phyloP scores from a whole-genome alignment of 2,797 vertebrate genomes.

The Rhyacichthys aspro region DNA sequence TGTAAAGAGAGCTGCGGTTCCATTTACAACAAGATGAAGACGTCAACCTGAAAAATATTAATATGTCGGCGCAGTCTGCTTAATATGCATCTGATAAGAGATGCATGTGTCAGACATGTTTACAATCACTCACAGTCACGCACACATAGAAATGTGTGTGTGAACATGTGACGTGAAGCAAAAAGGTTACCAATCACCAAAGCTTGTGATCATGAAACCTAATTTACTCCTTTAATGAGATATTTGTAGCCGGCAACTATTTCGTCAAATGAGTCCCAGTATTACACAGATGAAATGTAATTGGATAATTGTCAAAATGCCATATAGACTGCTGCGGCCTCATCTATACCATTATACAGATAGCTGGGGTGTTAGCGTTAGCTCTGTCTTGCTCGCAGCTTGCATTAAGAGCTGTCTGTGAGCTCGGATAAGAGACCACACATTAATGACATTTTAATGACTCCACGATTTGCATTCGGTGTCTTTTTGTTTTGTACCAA shows the following conservation, averaged over 20 bases:
- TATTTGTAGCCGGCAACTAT: slow-evolving; percentile 53
- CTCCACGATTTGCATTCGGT: slow-evolving; percentile 61
- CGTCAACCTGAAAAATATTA: slow-evolving; percentile 29
- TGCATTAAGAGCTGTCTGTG: slow-evolving; percentile 71
- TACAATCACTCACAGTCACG: slow-evolving; percentile 14
- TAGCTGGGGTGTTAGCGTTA: slow-evolving; percentile 50
- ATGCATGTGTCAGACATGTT: slow-evolving; percentile 15
- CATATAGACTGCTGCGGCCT: slow-evolving; percentile 37
- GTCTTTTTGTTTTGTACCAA: slow-evolving; percentile 64
- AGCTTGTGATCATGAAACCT: slow-evolving; percentile 59
- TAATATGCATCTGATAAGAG: slow-evolving; percentile 36
- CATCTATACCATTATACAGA: slow-evolving; percentile 63
- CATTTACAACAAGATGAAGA: slow-evolving; percentile 49
- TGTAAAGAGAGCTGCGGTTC: slow-evolving; percentile 7
- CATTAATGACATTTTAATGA: slow-evolving; percentile 81
- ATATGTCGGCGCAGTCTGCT: slow-evolving; percentile 3
- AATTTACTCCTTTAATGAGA: slow-evolving; percentile 75
- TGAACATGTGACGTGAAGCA: slow-evolving; percentile 20
- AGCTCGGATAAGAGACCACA: slow-evolving; percentile 70
- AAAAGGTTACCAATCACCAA: slow-evolving; percentile 50
- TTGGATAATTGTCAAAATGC: slow-evolving; percentile 70
- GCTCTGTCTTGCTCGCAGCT: slow-evolving; percentile 62
- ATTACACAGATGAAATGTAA: slow-evolving; percentile 63
- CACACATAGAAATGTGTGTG: slow-evolving; percentile 5
- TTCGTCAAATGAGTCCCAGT: slow-evolving; percentile 51